Evolutionary conservation across 2,888 invertebrate species (phyloP).

Genomic region (Panopea generosa): DNA sequence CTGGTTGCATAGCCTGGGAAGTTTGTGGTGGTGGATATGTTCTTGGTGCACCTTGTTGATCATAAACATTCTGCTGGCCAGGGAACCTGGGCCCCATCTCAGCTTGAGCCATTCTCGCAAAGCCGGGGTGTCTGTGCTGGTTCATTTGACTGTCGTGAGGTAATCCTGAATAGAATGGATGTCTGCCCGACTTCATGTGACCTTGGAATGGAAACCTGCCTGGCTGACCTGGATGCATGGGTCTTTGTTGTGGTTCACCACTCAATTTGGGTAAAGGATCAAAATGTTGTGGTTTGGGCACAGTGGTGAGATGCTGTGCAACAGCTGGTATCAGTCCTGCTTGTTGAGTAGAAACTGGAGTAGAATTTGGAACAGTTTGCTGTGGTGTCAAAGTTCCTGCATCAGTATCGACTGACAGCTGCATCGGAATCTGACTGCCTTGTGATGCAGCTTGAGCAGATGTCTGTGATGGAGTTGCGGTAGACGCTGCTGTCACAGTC

Average conservation of each 20-base stretch:
- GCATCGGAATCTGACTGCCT: too few species aligned
- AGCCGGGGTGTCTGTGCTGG: not conserved
- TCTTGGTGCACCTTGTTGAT: constrained; percentile 9
- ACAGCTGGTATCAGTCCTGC: not conserved
- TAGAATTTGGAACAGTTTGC: not conserved
- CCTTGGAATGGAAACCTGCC: constrained; percentile 8
- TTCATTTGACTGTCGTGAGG: constrained; percentile 13
- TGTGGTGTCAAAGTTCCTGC: not conserved
- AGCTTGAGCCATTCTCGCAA: constrained; percentile 17
- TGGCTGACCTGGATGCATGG: constrained; percentile 18
- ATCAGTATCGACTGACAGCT: not conserved
- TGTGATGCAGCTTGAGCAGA: too few species aligned
- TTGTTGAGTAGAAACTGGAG: not conserved
- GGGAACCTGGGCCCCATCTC: constrained; percentile 5
- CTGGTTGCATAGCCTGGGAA: too few species aligned
- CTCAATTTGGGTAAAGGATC: constrained; percentile 30
- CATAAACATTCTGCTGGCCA: not conserved
- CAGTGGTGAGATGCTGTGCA: constrained; percentile 27
- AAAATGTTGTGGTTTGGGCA: constrained; percentile 57
- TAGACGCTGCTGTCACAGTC: too few species aligned
- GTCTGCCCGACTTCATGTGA: constrained; percentile 15
- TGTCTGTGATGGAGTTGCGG: too few species aligned
- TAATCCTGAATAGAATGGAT: not conserved
- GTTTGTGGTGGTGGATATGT: not conserved
- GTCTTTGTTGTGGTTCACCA: constrained; percentile 20